Evolutionary conservation across 2,113 vertebrate genomes (phyloP).

Genomic region (Proteles cristata): DNA sequence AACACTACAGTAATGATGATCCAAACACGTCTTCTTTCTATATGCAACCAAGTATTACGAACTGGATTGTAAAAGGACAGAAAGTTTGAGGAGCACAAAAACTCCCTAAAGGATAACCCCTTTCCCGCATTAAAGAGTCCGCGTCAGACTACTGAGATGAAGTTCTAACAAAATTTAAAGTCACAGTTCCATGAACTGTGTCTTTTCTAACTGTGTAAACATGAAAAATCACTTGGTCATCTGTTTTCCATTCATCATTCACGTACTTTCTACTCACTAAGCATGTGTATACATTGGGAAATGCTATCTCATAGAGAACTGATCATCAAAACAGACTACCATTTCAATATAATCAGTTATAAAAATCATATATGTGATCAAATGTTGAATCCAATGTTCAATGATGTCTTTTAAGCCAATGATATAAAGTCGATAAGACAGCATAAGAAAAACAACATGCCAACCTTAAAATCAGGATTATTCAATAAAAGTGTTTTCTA

Average conservation of each 20-base stretch:
- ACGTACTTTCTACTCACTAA: not conserved
- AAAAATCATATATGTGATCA: not conserved
- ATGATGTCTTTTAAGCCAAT: not conserved
- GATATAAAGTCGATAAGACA: not conserved
- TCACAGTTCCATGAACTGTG: not conserved
- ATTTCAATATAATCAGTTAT: not conserved
- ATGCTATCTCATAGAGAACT: not conserved
- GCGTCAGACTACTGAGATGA: not conserved
- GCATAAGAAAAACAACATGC: not conserved
- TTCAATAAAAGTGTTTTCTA: conserved; percentile 26
- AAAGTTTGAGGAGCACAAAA: not conserved
- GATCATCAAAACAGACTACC: conserved; percentile 30
- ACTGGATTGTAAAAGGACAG: conserved; percentile 4
- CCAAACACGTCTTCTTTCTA: conserved; percentile 24
- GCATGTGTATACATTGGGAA: not conserved
- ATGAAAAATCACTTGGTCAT: conserved; percentile 3
- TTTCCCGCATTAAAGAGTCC: not conserved
- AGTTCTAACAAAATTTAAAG: not conserved
- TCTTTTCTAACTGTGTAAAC: not conserved
- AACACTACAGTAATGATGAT: not conserved
- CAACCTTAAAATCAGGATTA: not conserved
- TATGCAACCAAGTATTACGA: conserved; percentile 56
- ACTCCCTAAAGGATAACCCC: not conserved
- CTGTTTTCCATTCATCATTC: not conserved
- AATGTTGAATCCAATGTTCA: not conserved